Conservation (phyloP, 2,888 invertebrate genomes). For the Machimus rusticus region DNA sequence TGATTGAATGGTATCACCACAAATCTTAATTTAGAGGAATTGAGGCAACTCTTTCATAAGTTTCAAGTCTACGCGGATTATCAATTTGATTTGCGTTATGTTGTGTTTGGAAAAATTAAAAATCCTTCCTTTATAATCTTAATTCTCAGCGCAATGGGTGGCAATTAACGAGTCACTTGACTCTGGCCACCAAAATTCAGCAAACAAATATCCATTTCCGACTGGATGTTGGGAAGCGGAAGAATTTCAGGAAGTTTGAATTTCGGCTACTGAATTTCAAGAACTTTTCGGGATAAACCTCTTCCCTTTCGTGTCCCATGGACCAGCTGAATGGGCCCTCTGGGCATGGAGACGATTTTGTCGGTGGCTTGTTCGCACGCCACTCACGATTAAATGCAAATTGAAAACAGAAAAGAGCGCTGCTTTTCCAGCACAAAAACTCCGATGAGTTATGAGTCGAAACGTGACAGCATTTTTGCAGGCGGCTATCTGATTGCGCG, state of each 20-base stretch:
- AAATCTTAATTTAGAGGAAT: not conserved
- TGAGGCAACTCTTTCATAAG: not conserved
- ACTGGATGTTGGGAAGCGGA: not conserved
- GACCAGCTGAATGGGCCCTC: not conserved
- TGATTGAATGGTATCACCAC: not conserved
- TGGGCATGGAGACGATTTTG: not conserved
- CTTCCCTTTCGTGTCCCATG: not conserved
- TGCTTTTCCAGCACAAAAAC: not conserved
- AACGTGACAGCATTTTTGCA: constrained; percentile 2
- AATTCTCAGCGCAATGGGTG: not conserved
- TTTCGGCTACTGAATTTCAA: not conserved
- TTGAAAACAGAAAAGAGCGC: not conserved
- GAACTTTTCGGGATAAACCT: not conserved
- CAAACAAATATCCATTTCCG: not conserved
- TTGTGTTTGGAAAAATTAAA: not conserved
- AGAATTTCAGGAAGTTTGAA: constrained; percentile 1
- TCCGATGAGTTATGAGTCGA: constrained; percentile 12
- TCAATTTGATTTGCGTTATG: not conserved
- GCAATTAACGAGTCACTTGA: not conserved
- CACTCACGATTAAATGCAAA: constrained; percentile 20
- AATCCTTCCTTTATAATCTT: not conserved
- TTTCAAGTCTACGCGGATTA: not conserved
- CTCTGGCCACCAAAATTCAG: not conserved
- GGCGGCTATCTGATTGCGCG: not conserved
- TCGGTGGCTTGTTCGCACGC: not conserved